These are phyloP conservation scores for Crocidura indochinensis DNA, from an alignment of 2,797 vertebrate genomes.

Conservation along the genomic window DNA sequence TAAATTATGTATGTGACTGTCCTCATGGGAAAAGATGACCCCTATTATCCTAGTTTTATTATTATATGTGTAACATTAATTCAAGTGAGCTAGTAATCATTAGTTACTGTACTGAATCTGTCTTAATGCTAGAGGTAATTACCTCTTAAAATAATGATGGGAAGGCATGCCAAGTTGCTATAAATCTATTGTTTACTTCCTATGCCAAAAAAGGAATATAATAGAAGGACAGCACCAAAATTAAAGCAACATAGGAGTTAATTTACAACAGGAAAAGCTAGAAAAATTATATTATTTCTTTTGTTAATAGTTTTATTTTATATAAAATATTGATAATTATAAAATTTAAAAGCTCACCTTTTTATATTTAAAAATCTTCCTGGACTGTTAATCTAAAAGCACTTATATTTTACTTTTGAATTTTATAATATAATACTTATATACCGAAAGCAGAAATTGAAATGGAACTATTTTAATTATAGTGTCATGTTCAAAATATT, in stretches of 20 bases:
- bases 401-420: neutral
- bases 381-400: neutral
- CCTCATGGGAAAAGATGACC: slow-evolving; percentile 6
- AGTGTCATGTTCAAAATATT: neutral
- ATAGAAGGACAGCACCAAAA: neutral
- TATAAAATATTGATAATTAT: neutral
- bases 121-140: neutral
- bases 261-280: neutral
- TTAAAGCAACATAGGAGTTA: neutral
- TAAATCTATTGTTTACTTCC: neutral
- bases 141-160: slow-evolving; percentile 44
- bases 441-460: slow-evolving; percentile 6
- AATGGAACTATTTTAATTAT: neutral
- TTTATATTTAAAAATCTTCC: neutral
- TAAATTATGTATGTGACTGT: neutral
- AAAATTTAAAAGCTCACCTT: neutral
- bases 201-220: neutral
- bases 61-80: slow-evolving; percentile 11
- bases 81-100: slow-evolving; percentile 34
- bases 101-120: neutral
- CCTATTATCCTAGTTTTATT: slow-evolving; percentile 35
- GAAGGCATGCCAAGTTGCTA: neutral
- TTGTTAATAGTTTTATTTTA: slow-evolving; percentile 28
- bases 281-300: neutral
- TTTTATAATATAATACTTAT: neutral